Base-by-base conservation (phyloP, 2,888 invertebrate genomes). In the Eremobia ochroleuca region DNA sequence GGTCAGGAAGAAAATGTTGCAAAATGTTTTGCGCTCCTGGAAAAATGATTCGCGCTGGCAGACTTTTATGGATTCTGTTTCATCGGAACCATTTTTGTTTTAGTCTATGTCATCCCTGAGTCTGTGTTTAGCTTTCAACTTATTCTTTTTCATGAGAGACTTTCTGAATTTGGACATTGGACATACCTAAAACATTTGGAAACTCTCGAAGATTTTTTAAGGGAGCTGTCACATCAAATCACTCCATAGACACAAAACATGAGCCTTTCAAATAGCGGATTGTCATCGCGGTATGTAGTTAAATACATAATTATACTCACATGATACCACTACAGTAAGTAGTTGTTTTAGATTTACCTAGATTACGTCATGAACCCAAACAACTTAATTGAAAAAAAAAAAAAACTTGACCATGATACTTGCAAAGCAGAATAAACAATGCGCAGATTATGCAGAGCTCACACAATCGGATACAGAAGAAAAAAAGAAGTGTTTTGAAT, bases 401-500 rank as follows among this genome's bases (percentile, higher is more conserved):
- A 76, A 76, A 76, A 46, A 75, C 66, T 66, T 68, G 85, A 82
- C 85, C 82, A 82, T 78, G 73, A 74, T 70, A 66, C 68, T 78
- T 62, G 21, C 69, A 65, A 11, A 73, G 21, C 62, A 66, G 72
- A 75, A 73, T 73, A 82, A 85, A 85, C 82, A 87, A 88, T 79
- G 84, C 82, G 65, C 64, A 62, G 64, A 77, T 77, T 87, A 80
- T 76, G 67, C 52, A 65, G 28, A 68, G 62, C 77, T 86, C 81
- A 76, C 79, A 82, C 78, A 78, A 73, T 70, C 72, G 28, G 62
- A 79, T 74, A 79, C 37, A 74, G 69, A 85, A 77, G 73, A 34
- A 81, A 79, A 77, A 78, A 84, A 82, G 15, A 75, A 73, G 58
- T 73, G n/a, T 67, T 79, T 66, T 73, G 73, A 72, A 62, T 76